Evolutionary conservation across 2,888 invertebrate genomes (phyloP), one percentile per base, ranked within the genome.

Genomic region (Tridacna gigas): DNA sequence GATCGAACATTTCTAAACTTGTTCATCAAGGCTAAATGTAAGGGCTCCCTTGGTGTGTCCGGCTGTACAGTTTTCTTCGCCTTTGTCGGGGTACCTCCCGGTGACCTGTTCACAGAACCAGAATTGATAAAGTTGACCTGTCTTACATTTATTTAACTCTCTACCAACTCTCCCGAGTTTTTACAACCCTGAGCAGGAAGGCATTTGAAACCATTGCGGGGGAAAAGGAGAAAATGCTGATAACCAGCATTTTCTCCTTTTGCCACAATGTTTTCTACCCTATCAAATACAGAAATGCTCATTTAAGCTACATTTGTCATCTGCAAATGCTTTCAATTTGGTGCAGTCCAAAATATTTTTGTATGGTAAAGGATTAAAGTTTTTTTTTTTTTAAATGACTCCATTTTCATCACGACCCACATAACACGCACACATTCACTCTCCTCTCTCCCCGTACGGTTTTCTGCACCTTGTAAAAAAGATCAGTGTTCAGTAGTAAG

Each of bases 1-100:
- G 91, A 89, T 22, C 91, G 84, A 13, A 90, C 90, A 78, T 93
- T 93, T 28, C 88, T 85, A 84, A 93, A 93, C 82, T 93, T 93
- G 22, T 86, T 90, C 63, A 90, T 77, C 48, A 93, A 85, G 25
- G 92, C 91, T 51, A 84, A 83, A 77, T 92, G 90, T 26, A 93
- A 88, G 15, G 93, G 91, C 74, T 91, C 92, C 2, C 81, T 77
- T n/a, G 83, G 85, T 9, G 79, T 78, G 15, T 63, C 73, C 47
- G 74, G 80, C 13, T 48, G 63, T 26, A 28, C 60, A 47, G 56
- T 25, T n/a, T 80, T 80, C 76, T 85, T 87, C 0, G 82, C 51
- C 37, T 80, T 71, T 3, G 79, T 60, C 2, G 92, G 91, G 11
- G 92, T 91, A 20, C 90, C 91, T 18, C 91, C 92, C 3, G 91